Conservation (phyloP, 2,797 vertebrate species). For the Enteromius argenteus region DNA sequence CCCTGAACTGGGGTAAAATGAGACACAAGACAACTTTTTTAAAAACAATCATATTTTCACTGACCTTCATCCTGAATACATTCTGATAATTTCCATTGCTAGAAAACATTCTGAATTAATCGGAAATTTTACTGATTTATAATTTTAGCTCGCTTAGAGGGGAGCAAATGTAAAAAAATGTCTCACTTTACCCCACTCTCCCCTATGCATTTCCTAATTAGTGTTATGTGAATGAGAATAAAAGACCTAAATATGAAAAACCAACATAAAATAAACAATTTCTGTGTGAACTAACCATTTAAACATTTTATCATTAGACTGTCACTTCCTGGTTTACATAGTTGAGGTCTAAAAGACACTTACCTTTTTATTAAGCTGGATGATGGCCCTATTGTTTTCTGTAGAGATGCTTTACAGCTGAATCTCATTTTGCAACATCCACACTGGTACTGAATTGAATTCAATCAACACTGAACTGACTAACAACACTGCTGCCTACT, state of each 20-base stretch:
- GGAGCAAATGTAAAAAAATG: constrained; percentile 21
- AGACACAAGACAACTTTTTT: constrained; percentile 41
- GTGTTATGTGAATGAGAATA: neutral
- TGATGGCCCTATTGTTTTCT: no score
- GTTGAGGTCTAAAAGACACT: no score
- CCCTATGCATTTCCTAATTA: neutral
- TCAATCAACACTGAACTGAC: neutral
- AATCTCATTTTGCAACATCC: neutral
- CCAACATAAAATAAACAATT: neutral
- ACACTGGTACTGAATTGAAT: neutral
- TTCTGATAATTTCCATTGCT: constrained; percentile 28
- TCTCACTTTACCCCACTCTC: constrained; percentile 16
- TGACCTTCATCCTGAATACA: constrained; percentile 35
- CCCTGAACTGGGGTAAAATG: constrained; percentile 38
- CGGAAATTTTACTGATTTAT: constrained; percentile 27
- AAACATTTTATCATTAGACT: neutral
- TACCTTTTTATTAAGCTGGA: no score
- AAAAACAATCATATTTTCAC: constrained; percentile 50
- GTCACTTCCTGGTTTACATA: neutral
- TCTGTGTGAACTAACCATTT: neutral
- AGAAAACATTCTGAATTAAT: constrained; percentile 45
- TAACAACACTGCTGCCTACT: neutral
- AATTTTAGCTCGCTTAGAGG: constrained; percentile 24
- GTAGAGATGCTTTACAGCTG: no score
- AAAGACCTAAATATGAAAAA: neutral